Percentiles rank a stretch among this genome's conserved stretches.
phyloP scores from a whole-genome alignment of 1,140 invertebrate species.

The Diprion similis region DNA sequence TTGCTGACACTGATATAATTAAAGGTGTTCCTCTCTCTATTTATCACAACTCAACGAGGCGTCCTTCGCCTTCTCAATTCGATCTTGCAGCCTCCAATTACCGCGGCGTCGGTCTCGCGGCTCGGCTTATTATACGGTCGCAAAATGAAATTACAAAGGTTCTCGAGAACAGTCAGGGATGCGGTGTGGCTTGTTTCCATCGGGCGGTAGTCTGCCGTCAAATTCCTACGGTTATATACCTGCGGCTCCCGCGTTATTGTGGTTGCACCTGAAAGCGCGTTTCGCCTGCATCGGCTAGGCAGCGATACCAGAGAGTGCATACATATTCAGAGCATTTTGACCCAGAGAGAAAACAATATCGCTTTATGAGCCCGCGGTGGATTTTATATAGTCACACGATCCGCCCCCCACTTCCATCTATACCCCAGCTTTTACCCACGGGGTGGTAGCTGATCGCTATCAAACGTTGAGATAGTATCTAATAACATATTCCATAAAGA shows the following conservation, averaged over 20 bases:
- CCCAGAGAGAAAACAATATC: constrained; percentile 24
- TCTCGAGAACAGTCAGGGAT: background rate
- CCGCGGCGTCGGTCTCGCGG: background rate
- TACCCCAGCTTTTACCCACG: background rate
- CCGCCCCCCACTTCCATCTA: background rate
- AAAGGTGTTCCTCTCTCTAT: constrained; percentile 6
- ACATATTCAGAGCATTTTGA: constrained; percentile 31
- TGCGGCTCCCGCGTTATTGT: background rate
- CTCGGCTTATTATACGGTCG: constrained; percentile 4
- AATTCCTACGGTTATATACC: background rate
- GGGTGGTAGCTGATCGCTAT: background rate
- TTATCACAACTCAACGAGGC: constrained; percentile 12
- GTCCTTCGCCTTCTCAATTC: constrained; percentile 11
- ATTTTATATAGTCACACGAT: too few species aligned
- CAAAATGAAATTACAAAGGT: constrained; percentile 16
- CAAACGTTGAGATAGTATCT: background rate
- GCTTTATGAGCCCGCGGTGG: constrained; percentile 22
- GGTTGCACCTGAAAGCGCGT: background rate
- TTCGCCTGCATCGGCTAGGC: too few species aligned
- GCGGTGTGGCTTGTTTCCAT: too few species aligned
- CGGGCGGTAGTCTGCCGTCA: background rate
- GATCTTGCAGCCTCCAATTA: constrained; percentile 1
- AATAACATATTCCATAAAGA: background rate
- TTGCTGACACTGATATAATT: constrained; percentile 16
- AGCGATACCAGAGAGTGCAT: background rate